Conservation (phyloP, 2,888 invertebrate species). For the Acutogordius australiensis region DNA sequence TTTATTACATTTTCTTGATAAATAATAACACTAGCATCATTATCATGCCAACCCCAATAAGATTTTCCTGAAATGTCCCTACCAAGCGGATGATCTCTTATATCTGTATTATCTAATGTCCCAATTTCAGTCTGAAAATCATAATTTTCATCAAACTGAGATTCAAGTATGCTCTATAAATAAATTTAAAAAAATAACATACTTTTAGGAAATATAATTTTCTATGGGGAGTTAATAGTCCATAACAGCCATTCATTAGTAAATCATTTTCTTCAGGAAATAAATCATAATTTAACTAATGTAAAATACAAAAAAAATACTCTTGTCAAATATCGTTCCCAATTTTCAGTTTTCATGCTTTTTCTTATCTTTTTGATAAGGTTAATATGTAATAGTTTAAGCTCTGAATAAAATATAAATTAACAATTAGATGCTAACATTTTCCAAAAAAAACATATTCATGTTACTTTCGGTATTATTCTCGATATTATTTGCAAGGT, state of each 20-base stretch:
- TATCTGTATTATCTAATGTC: neutral
- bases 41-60: neutral
- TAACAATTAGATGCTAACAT: neutral
- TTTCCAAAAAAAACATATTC: too few species aligned
- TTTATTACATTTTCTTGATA: neutral
- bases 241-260: neutral
- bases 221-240: neutral
- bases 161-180: neutral
- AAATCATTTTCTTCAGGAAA: neutral
- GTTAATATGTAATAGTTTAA: neutral
- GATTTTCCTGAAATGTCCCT: neutral
- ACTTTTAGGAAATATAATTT: neutral
- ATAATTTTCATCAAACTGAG: neutral
- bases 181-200: neutral
- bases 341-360: neutral
- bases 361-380: conserved; percentile 2
- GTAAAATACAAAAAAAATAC: neutral
- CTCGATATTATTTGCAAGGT: neutral
- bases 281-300: neutral
- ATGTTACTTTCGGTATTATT: neutral
- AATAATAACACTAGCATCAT: neutral
- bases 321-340: neutral
- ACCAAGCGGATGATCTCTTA: neutral
- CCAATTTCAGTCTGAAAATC: neutral
- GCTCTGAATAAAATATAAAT: neutral